A percentile compares a stretch with the other conserved stretches of the same genome.
Conservation (phyloP, 2,113 vertebrate species). For the Scomber colias region DNA sequence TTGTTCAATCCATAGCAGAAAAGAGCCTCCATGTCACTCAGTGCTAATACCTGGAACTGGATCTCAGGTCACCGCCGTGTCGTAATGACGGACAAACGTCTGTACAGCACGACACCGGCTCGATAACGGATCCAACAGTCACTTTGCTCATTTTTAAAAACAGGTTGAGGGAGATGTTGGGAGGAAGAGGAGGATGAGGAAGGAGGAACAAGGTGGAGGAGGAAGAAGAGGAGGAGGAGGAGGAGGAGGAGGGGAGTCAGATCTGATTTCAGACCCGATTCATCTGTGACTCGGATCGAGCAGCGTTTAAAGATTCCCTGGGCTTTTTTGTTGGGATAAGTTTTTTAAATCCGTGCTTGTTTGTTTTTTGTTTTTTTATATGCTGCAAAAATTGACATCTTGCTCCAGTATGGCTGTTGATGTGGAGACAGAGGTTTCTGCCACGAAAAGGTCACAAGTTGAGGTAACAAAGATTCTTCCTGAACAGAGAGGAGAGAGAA, state of each 20-base stretch:
- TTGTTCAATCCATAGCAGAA: constrained; percentile 85
- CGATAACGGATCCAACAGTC: constrained; percentile 75
- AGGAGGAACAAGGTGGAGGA: too few relatives aligned
- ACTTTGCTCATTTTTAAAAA: constrained; percentile 73
- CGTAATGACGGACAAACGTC: constrained; percentile 73
- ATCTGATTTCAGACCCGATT: constrained; percentile 49
- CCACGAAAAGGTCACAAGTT: constrained; percentile 83
- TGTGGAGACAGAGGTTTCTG: constrained; percentile 83
- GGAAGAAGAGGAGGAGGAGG: neutral
- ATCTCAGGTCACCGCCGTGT: constrained; percentile 76
- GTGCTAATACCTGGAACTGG: constrained; percentile 81
- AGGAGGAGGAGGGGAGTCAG: constrained; percentile 6
- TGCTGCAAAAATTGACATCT: constrained; percentile 79
- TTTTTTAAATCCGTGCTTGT: constrained; percentile 69
- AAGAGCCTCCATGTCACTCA: constrained; percentile 82
- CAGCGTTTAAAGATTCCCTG: constrained; percentile 35
- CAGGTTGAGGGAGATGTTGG: constrained; percentile 21
- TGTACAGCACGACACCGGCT: constrained; percentile 72
- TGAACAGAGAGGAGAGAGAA: constrained; percentile 38
- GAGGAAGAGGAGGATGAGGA: neutral
- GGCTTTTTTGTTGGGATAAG: constrained; percentile 61
- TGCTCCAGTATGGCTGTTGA: constrained; percentile 85
- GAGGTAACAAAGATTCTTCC: constrained; percentile 87
- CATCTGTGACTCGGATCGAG: constrained; percentile 54
- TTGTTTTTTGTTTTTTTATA: constrained; percentile 45